Conservation (phyloP, 2,888 invertebrate genomes). For the Nomada goodeniana region DNA sequence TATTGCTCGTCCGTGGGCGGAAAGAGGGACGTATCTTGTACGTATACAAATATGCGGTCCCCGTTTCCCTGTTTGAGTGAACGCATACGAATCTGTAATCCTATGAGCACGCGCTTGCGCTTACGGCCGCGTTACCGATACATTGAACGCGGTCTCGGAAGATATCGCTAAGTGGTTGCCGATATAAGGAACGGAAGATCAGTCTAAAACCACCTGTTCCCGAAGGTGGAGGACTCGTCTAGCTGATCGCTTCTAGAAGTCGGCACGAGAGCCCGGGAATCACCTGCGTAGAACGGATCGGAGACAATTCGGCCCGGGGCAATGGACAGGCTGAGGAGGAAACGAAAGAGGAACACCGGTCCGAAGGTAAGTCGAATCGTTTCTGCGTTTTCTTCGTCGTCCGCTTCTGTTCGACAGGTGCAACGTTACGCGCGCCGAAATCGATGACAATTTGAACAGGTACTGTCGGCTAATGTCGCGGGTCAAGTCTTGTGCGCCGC, state of each 20-base stretch:
- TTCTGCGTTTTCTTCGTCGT: neutral
- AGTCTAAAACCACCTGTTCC: constrained; percentile 77
- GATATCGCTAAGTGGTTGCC: constrained; percentile 81
- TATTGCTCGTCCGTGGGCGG: constrained; percentile 49
- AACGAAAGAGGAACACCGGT: constrained; percentile 44
- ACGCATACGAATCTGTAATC: constrained; percentile 24
- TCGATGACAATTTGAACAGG: constrained; percentile 2
- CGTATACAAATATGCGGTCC: constrained; percentile 35
- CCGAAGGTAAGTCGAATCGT: constrained; percentile 52
- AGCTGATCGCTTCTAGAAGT: constrained; percentile 13
- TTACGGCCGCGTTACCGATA: constrained; percentile 56
- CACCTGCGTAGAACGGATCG: neutral
- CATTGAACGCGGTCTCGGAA: constrained; percentile 70
- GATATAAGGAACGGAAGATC: constrained; percentile 77
- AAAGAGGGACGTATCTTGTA: constrained; percentile 47
- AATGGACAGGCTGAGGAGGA: constrained; percentile 59
- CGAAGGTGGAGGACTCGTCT: constrained; percentile 69
- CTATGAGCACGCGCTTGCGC: constrained; percentile 20
- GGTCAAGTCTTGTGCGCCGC: neutral
- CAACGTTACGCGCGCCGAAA: neutral
- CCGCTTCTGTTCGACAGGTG: neutral
- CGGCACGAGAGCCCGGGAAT: neutral
- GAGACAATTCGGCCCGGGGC: neutral
- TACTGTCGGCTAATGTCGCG: neutral
- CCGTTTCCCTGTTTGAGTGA: constrained; percentile 7